Evolutionary conservation across 2,113 vertebrate species (phyloP).

Genomic region (Cephalopholis sonnerati): DNA sequence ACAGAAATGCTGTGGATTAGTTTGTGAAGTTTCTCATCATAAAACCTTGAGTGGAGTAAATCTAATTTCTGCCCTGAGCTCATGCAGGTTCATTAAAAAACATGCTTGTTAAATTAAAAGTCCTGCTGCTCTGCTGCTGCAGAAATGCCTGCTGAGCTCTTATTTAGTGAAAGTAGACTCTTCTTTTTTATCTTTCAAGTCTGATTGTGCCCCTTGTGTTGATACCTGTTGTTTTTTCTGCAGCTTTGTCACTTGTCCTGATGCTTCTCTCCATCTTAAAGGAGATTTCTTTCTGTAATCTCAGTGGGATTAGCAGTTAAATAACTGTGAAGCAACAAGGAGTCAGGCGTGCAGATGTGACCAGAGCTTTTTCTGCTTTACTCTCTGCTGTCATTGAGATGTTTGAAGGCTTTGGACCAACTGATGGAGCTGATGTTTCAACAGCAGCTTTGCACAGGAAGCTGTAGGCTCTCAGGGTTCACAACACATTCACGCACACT

Average conservation of each 20-base stretch:
- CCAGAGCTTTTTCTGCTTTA: not conserved
- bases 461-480: slow-evolving; percentile 11
- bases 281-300: slow-evolving; percentile 6
- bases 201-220: not conserved
- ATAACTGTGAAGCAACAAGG: slow-evolving; percentile 19
- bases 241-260: slow-evolving; percentile 10
- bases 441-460: slow-evolving; percentile 51
- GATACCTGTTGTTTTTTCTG: not conserved
- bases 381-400: slow-evolving; percentile 30
- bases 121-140: slow-evolving; percentile 42
- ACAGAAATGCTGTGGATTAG: not conserved
- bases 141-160: slow-evolving; percentile 23
- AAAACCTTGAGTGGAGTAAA: slow-evolving; percentile 33
- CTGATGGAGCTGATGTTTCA: slow-evolving; percentile 60
- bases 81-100: slow-evolving; percentile 60
- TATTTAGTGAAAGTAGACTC: not conserved
- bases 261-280: not conserved
- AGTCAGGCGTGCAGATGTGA: slow-evolving; percentile 14
- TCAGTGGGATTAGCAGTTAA: slow-evolving; percentile 43
- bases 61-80: slow-evolving; percentile 48
- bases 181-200: not conserved
- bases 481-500: slow-evolving; percentile 9
- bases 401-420: slow-evolving; percentile 32
- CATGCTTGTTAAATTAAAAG: slow-evolving; percentile 44
- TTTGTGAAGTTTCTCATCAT: slow-evolving; percentile 29